Base-by-base conservation (phyloP, 2,888 invertebrate species). In the Luperina nickerlii region DNA sequence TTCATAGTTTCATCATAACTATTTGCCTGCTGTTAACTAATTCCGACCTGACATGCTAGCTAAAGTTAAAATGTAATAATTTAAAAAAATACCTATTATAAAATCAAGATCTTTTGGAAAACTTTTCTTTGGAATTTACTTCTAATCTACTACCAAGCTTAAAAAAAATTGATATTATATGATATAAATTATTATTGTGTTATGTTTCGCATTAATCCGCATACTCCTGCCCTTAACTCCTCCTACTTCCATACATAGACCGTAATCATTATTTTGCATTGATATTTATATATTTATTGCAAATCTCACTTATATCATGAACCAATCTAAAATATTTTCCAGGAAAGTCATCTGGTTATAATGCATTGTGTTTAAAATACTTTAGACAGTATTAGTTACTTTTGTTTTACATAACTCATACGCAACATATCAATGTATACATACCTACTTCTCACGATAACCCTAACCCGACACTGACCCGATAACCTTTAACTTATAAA, bases 401-500 rank as follows among this genome's bases (percentile, higher is more conserved):
- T 51, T 66, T 42, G 24, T 20, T 60, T 68, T 38, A 74, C 38
- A 45, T 62, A 71, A 69, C 42, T 75, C 45, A 69, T 77, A 20
- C 27, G 63, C 77, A 20, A 69, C 87, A 87, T 86, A 87, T 87
- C 87, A 84, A 73, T 76, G 65, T 76, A 76, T 60, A 66, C 70
- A 74, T 76, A 72, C 71, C 68, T 83, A 68, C 38, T 87, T 78
- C 76, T 81, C 69, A 77, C 63, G 57, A 81, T 87, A 83, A 83
- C 79, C 32, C 32, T 32, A 32, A 32, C 32, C 32, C 32, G 32
- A 32, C 32, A 32, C 32, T 1, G 32, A 32, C 32, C 32, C 32
- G 32, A 32, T 32, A 80, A 85, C 66, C 73, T 68, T 74, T 74
- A 68, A 78, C 60, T 54, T 66, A 78, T 54, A 60, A 76, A 79